Conservation (phyloP, 2,888 invertebrate species). For the Ametastegia equiseti region DNA sequence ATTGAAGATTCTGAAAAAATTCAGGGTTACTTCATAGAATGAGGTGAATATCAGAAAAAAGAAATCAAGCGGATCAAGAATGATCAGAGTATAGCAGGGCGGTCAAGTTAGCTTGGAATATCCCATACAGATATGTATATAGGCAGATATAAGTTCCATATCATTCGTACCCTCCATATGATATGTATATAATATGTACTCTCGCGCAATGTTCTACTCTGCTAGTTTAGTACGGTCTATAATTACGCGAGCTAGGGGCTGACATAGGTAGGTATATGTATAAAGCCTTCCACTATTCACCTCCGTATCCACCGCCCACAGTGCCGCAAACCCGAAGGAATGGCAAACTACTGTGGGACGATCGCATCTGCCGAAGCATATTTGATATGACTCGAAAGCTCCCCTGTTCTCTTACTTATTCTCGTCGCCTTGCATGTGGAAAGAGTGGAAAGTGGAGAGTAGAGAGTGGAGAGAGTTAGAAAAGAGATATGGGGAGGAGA, state of each 20-base stretch:
- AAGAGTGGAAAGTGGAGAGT: not conserved
- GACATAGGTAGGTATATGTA: conserved; percentile 37
- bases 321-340: conserved; percentile 64
- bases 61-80: no score
- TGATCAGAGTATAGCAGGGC: no score
- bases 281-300: conserved; percentile 19
- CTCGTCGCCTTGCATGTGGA: not conserved
- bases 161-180: not conserved
- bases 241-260: conserved; percentile 43
- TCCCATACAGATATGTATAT: not conserved
- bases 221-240: conserved; percentile 41
- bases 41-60: no score
- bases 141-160: not conserved
- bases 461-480: not conserved
- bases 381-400: conserved; percentile 68
- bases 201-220: conserved; percentile 4
- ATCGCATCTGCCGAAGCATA: conserved; percentile 74
- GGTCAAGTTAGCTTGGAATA: no score
- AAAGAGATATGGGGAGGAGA: not conserved
- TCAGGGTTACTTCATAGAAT: no score
- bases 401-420: not conserved
- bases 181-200: not conserved
- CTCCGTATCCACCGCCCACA: conserved; percentile 15
- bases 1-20: no score
- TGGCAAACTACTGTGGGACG: conserved; percentile 74